Conservation (phyloP, 1,140 invertebrate species). For the Parasteatoda tepidariorum region DNA sequence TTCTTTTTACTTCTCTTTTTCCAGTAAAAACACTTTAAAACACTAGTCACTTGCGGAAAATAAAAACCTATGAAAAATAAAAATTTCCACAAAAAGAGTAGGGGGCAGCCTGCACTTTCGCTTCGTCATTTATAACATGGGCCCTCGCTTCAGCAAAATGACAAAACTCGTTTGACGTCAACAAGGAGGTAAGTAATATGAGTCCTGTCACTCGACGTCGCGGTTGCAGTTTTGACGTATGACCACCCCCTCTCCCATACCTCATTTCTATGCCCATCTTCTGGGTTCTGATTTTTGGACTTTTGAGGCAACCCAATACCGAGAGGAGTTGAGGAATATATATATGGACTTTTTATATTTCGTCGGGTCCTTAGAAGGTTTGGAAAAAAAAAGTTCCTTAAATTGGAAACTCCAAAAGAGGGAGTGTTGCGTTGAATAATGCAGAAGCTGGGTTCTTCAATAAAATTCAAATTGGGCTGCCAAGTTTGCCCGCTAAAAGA, state of each 20-base stretch:
- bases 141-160: constrained; percentile 53
- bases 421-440: constrained; percentile 46
- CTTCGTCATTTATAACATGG: constrained; percentile 39
- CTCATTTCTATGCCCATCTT: background rate
- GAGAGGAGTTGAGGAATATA: constrained; percentile 7
- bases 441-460: constrained; percentile 43
- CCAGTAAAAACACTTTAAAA: background rate
- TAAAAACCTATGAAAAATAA: background rate
- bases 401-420: constrained; percentile 27
- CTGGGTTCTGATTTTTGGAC: constrained; percentile 26
- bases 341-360: constrained; percentile 42
- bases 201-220: constrained; percentile 36
- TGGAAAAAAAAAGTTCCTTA: constrained; percentile 1
- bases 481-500: no score
- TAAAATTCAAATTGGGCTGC: constrained; percentile 52
- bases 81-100: background rate
- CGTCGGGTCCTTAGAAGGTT: constrained; percentile 13
- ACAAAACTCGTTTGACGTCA: constrained; percentile 43
- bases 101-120: background rate
- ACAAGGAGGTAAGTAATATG: constrained; percentile 46
- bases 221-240: constrained; percentile 55
- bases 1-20: background rate
- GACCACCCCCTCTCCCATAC: background rate
- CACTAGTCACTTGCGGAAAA: background rate
- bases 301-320: constrained; percentile 19